Conservation (phyloP, 2,113 vertebrate species). For the Brienomyrus longianalis region DNA sequence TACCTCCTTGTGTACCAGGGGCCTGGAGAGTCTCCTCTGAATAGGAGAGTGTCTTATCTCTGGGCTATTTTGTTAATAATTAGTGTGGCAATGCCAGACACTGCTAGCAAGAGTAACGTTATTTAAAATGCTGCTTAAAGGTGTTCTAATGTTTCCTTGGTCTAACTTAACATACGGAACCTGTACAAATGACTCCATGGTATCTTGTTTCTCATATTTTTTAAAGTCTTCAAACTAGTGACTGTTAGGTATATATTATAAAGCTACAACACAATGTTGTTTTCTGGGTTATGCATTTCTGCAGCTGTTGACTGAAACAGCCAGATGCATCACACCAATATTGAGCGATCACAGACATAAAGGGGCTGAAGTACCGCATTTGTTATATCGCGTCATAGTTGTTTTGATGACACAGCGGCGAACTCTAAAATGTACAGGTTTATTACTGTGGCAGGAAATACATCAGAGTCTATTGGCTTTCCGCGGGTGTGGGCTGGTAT, state of each 20-base stretch:
- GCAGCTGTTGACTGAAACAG: not conserved
- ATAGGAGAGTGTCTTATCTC: not conserved
- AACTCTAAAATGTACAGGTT: not conserved
- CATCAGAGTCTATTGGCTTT: not conserved
- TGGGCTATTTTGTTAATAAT: not conserved
- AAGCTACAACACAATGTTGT: not conserved
- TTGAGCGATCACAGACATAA: not conserved
- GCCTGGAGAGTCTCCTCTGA: not conserved
- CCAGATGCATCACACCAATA: not conserved
- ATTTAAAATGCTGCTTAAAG: not conserved
- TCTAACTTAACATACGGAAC: not conserved
- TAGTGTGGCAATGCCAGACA: not conserved
- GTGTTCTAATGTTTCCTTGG: not conserved
- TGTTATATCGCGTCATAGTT: not conserved
- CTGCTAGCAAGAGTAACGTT: not conserved
- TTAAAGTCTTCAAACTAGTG: not conserved
- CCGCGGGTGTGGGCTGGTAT: not conserved
- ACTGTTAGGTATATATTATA: not conserved
- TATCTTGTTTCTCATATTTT: not conserved
- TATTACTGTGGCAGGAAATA: not conserved
- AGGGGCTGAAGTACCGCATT: not conserved
- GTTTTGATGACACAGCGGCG: not conserved
- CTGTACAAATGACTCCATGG: not conserved
- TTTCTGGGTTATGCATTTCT: not conserved
- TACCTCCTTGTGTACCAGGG: not conserved